Evolutionary conservation across 1,140 invertebrate species (phyloP).

Genomic region (Drosophila serrata): DNA sequence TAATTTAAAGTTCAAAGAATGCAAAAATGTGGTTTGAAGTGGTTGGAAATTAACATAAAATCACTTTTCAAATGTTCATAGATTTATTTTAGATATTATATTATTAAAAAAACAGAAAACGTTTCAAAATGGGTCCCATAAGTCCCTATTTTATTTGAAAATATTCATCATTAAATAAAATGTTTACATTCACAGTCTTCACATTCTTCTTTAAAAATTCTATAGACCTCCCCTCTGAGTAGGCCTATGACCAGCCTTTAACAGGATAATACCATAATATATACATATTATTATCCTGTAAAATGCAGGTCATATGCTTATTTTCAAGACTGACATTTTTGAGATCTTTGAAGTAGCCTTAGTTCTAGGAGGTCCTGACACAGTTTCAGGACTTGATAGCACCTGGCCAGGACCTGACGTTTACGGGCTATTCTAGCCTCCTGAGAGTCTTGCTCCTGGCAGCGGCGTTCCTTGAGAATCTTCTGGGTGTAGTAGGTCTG

Average conservation of each 20-base stretch:
- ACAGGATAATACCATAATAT: constrained; percentile 2
- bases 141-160: neutral
- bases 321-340: neutral
- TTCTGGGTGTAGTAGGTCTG: constrained; percentile 40
- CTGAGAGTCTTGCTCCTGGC: neutral
- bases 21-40: neutral
- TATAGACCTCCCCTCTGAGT: neutral
- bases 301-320: neutral
- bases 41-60: too few relatives aligned
- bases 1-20: neutral
- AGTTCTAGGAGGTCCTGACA: constrained; percentile 18
- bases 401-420: constrained; percentile 4
- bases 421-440: neutral
- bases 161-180: neutral
- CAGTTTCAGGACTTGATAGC: constrained; percentile 9
- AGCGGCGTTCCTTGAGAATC: neutral
- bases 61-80: too few relatives aligned
- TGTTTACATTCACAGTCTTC: neutral
- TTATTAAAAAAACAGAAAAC: too few relatives aligned
- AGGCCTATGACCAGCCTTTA: neutral
- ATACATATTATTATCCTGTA: neutral
- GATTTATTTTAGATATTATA: too few relatives aligned
- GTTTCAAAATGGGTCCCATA: too few relatives aligned
- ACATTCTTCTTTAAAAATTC: neutral
- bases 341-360: neutral